Percentiles rank a stretch among this genome's conserved stretches.
Conservation (phyloP, 2,888 invertebrate species). For the Oligia fasciuncula region DNA sequence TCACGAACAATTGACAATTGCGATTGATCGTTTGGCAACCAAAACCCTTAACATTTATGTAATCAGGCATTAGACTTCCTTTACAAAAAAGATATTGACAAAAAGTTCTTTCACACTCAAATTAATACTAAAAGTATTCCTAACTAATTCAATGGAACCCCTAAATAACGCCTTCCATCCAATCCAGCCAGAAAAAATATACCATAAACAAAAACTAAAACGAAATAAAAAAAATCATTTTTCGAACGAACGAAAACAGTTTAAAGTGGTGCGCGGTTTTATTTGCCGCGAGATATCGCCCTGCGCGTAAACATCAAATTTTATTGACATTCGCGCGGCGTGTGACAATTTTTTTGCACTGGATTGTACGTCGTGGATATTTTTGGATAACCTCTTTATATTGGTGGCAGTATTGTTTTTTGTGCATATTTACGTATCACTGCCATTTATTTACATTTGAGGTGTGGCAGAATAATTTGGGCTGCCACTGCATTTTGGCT, state of each 20-base stretch:
- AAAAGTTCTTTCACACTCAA: conserved; percentile 2
- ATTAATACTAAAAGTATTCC: conserved; percentile 7
- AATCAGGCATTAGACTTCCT: background rate
- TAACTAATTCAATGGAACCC: conserved; percentile 45
- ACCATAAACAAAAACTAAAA: conserved; percentile 54
- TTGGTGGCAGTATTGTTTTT: conserved; percentile 61
- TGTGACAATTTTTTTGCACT: conserved; percentile 79
- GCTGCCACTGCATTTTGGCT: conserved; percentile 26
- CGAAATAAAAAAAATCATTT: conserved; percentile 72
- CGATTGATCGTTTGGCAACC: background rate
- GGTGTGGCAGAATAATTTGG: conserved; percentile 44
- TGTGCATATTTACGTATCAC: conserved; percentile 55
- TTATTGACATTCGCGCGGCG: conserved; percentile 82
- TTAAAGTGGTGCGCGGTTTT: conserved; percentile 77
- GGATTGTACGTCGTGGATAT: conserved; percentile 70
- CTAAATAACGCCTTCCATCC: conserved; percentile 46
- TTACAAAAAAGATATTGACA: background rate
- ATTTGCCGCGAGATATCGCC: conserved; percentile 79
- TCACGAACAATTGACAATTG: background rate
- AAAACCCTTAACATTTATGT: background rate
- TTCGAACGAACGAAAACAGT: conserved; percentile 74
- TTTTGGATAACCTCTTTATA: conserved; percentile 69
- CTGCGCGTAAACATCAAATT: conserved; percentile 84
- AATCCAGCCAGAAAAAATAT: conserved; percentile 48
- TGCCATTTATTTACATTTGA: conserved; percentile 52